phyloP scores from a whole-genome alignment of 2,797 vertebrate species.

The Sebastes iracundus region DNA sequence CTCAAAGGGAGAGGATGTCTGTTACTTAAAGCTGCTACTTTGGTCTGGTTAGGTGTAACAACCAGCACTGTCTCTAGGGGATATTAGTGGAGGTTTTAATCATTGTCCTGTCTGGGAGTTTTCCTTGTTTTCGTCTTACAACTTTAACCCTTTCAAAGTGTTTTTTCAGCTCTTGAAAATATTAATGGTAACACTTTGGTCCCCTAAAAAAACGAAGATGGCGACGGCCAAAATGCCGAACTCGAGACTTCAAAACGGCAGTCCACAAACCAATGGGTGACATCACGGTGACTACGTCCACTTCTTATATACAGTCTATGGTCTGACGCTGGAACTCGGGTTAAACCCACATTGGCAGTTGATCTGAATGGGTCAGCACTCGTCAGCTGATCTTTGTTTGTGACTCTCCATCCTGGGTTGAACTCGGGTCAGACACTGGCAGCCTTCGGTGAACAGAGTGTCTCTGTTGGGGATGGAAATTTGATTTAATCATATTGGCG shows the following conservation, averaged over 20 bases:
- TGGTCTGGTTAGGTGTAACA: background rate
- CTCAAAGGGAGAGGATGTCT: slow-evolving; percentile 13
- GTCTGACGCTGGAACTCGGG: background rate
- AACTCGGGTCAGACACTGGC: background rate
- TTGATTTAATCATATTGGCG: background rate
- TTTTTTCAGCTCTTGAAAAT: too few species aligned
- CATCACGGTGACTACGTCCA: too few species aligned
- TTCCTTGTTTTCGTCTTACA: too few species aligned
- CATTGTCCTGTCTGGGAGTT: too few species aligned
- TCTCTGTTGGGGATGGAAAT: slow-evolving; percentile 4
- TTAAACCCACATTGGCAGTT: background rate
- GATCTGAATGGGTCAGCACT: background rate
- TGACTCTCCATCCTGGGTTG: background rate
- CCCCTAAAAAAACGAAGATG: too few species aligned
- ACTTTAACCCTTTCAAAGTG: too few species aligned
- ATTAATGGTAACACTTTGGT: too few species aligned
- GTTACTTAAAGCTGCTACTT: background rate
- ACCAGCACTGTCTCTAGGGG: background rate
- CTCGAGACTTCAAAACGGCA: too few species aligned
- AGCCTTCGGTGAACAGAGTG: background rate
- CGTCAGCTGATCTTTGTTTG: background rate
- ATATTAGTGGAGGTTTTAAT: background rate
- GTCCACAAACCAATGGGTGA: too few species aligned
- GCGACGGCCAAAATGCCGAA: too few species aligned
- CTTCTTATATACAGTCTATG: too few species aligned